Evolutionary conservation across 2,113 vertebrate species (phyloP).

Genomic region (Tangachromis dhanisi): DNA sequence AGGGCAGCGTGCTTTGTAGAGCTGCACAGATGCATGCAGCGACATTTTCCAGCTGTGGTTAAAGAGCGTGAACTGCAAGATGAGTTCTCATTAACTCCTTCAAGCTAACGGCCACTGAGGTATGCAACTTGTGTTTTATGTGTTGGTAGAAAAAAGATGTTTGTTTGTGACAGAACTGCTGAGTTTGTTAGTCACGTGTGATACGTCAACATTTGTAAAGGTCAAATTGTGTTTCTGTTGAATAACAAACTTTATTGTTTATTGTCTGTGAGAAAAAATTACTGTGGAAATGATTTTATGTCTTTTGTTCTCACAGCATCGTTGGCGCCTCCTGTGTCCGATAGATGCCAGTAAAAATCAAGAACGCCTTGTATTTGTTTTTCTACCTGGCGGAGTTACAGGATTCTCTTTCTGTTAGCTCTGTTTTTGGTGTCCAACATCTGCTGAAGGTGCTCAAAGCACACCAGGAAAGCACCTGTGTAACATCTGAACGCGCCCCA

Average conservation of each 20-base stretch:
- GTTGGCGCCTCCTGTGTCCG: background rate
- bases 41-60: too few species aligned
- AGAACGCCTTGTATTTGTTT: background rate
- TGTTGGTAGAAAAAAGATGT: too few species aligned
- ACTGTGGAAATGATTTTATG: background rate
- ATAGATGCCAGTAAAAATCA: background rate
- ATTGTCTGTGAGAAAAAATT: background rate
- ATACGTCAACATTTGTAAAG: background rate
- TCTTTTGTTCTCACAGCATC: background rate
- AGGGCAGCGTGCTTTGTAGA: too few species aligned
- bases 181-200: background rate
- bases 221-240: background rate
- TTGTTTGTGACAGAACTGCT: background rate
- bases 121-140: too few species aligned
- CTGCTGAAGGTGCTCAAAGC: background rate
- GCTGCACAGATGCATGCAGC: too few species aligned
- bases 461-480: background rate
- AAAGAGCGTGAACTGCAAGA: too few species aligned
- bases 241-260: background rate
- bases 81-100: too few species aligned
- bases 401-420: accelerated
- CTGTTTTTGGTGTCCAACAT: background rate
- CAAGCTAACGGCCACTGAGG: too few species aligned
- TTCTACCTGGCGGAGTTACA: background rate
- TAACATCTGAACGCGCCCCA: background rate